Percentiles rank a stretch among this genome's conserved stretches.
These are phyloP conservation scores for Xiphophorus hellerii DNA, from an alignment of 2,113 vertebrate species.

Conservation along the genomic window DNA sequence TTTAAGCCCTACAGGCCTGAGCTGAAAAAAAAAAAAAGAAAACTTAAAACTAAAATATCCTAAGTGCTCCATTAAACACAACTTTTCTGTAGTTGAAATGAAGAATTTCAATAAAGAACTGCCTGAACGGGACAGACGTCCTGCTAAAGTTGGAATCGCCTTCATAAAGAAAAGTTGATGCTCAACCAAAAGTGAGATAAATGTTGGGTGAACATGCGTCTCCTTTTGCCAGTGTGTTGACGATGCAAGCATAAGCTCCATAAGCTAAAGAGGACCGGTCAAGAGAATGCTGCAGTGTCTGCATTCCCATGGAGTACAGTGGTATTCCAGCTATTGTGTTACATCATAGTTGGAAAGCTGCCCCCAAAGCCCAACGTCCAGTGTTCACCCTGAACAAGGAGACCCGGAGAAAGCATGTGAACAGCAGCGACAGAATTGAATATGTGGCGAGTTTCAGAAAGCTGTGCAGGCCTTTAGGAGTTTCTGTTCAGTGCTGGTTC, in stretches of 20 bases:
- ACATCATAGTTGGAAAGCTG: conserved; percentile 61
- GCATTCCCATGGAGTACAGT: conserved; percentile 43
- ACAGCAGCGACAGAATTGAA: background rate
- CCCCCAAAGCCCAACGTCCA: conserved; percentile 25
- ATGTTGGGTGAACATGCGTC: conserved; percentile 36
- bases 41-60: too few relatives aligned
- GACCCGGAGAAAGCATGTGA: background rate
- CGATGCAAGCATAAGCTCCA: too few relatives aligned
- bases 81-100: background rate
- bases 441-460: background rate
- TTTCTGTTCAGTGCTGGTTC: background rate
- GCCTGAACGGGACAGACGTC: too few relatives aligned
- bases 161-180: background rate
- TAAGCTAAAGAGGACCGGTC: conserved; percentile 12
- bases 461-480: background rate
- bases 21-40: too few relatives aligned
- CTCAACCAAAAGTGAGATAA: background rate
- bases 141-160: too few relatives aligned
- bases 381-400: conserved; percentile 44
- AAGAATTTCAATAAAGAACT: too few relatives aligned
- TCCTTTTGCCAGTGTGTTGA: conserved; percentile 49
- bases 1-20: too few relatives aligned
- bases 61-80: background rate
- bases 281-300: conserved; percentile 27
- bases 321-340: conserved; percentile 57